A percentile compares a stretch with the other conserved stretches of the same genome.
Evolutionary conservation across 2,888 invertebrate genomes (phyloP).

Genomic region (Drosophila limbata): DNA sequence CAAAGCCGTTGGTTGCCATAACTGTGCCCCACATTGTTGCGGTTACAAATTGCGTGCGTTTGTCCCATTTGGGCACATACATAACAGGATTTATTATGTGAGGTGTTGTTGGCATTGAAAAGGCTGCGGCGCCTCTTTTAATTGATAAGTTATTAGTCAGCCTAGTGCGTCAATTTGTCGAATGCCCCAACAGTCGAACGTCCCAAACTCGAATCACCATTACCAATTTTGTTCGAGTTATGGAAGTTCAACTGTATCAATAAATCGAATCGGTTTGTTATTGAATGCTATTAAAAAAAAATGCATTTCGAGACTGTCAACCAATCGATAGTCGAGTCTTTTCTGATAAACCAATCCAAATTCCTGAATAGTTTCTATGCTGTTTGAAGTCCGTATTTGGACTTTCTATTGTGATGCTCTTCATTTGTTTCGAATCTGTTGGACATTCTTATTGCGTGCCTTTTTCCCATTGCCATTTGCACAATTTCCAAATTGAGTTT

Average conservation of each 20-base stretch:
- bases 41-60: constrained; percentile 57
- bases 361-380: not conserved
- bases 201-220: too few relatives aligned
- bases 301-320: constrained; percentile 15
- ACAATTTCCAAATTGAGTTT: constrained; percentile 42
- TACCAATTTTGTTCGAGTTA: too few relatives aligned
- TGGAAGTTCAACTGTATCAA: too few relatives aligned
- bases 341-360: constrained; percentile 20
- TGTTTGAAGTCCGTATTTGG: not conserved
- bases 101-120: constrained; percentile 18
- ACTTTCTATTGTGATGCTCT: not conserved
- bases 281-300: constrained; percentile 11
- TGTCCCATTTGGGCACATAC: constrained; percentile 38
- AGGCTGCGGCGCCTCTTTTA: constrained; percentile 40
- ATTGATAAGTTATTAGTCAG: constrained; percentile 57
- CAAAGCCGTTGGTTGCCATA: constrained; percentile 16
- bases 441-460: not conserved
- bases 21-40: constrained; percentile 33
- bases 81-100: constrained; percentile 24
- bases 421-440: constrained; percentile 8
- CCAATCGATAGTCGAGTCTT: constrained; percentile 7
- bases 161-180: constrained; percentile 34
- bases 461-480: constrained; percentile 27
- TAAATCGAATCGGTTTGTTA: constrained; percentile 60
- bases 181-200: constrained; percentile 22